phyloP scores from a whole-genome alignment of 2,797 vertebrate species.

The Molothrus ater region DNA sequence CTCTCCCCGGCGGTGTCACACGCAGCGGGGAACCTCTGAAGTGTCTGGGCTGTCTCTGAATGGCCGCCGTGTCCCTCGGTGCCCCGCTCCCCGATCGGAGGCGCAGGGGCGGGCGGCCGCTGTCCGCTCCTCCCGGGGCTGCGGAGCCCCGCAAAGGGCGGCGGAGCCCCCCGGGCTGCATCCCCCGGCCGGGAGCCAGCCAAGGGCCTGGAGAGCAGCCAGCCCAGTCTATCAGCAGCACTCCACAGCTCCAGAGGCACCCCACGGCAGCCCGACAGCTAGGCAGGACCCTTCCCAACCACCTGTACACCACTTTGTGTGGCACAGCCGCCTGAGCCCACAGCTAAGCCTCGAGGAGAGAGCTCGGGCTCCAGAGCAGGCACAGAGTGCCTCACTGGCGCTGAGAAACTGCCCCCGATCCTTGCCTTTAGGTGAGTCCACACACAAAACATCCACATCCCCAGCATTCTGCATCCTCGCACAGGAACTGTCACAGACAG shows the following conservation, averaged over 20 bases:
- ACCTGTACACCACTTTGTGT: neutral
- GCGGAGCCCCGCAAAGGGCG: neutral
- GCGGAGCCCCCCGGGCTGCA: neutral
- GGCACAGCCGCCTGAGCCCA: neutral
- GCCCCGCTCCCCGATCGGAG: rapidly evolving
- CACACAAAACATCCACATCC: neutral
- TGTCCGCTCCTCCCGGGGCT: neutral
- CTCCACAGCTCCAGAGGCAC: neutral
- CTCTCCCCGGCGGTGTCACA: neutral
- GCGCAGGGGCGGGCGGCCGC: neutral
- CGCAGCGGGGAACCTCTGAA: rapidly evolving
- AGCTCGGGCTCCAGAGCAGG: neutral
- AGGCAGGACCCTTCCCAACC: neutral
- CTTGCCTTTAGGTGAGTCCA: neutral
- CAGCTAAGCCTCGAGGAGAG: neutral
- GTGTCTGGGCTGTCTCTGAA: neutral
- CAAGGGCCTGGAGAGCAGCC: neutral
- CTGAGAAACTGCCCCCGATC: neutral
- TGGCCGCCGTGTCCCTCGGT: too few species aligned
- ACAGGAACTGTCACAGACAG: neutral
- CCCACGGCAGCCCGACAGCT: neutral
- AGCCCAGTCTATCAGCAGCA: rapidly evolving
- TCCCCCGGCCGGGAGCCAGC: neutral
- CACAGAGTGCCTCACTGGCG: neutral
- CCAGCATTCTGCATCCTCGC: rapidly evolving